Base-by-base conservation (phyloP, 2,113 vertebrate species). In the Onychostoma macrolepis region DNA sequence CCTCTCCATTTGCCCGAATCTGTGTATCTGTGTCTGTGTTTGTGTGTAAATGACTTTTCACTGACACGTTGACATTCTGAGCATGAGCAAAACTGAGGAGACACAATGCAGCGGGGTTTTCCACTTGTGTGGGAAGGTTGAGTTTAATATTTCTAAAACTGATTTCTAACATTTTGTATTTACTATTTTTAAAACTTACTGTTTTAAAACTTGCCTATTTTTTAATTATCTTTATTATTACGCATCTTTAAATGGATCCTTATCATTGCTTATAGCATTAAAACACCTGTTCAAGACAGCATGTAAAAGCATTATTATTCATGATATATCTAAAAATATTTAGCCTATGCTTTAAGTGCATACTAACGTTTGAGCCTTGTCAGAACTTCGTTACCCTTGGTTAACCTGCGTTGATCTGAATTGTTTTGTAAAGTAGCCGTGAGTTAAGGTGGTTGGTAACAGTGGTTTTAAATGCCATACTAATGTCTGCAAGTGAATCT, bases 11-110 rank as follows among this genome's bases (percentile, higher is more conserved):
- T 75, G 65, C 30, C 43, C 19, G 41, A 36, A 48, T 15, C 26
- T 38, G 53, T 45, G 30, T 41, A 61, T 63, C 17, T 26, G 9
- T 45, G 67, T 41, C 19, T 41, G 71, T 83, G 71, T 30, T 36
- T 77, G 26, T 78, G 74, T 80, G 26, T 61, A 56, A 69, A 69
- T 69, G 63, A 81, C 78, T 74, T 63, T 61, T 65, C 26, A 76
- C 3, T 58, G 84, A 86, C 69, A 65, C 33, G 48, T 0, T 86
- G 85, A 75, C 33, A 81, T 87, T 74, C 43, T 33, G 17, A 36
- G 33, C 15, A 15, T 19, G 63, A 33, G 63, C 63, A 28, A 69
- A 33, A 45, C 45, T 58, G 19, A n/a, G 78, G 85, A 38, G 15
- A 56, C 33, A 24, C 36, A 13, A 26, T 41, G 28, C 48, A 79